These are phyloP conservation scores for Drosophila ananassae DNA, from an alignment of 1,140 invertebrate species.

Conservation along the genomic window DNA sequence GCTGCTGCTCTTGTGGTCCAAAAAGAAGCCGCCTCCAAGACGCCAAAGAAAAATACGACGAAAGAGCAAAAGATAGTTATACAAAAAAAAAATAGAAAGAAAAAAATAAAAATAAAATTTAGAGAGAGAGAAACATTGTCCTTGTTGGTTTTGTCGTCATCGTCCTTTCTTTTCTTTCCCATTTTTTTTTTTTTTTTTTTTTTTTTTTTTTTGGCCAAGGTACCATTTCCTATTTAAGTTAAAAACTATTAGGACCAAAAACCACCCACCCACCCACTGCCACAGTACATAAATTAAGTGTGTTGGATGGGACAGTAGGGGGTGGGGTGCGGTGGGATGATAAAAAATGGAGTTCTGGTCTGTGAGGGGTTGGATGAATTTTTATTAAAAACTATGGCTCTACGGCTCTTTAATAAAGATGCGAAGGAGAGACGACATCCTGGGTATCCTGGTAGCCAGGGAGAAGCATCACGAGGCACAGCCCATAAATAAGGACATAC, in stretches of 20 bases:
- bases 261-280: constrained; percentile 45
- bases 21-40: constrained; percentile 56
- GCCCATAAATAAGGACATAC: constrained; percentile 73
- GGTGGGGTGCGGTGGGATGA: neutral
- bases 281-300: constrained; percentile 74
- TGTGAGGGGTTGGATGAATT: constrained; percentile 42
- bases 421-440: constrained; percentile 8
- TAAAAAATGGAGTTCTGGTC: constrained; percentile 9
- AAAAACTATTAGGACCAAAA: constrained; percentile 70
- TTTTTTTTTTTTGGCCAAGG: constrained; percentile 53
- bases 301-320: too few species aligned
- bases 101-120: neutral
- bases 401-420: constrained; percentile 71
- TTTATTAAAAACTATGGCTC: constrained; percentile 77
- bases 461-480: constrained; percentile 32
- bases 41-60: constrained; percentile 42
- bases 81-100: constrained; percentile 11
- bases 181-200: neutral
- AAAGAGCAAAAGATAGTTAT: constrained; percentile 1
- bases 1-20: constrained; percentile 35
- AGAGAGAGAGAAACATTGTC: constrained; percentile 42
- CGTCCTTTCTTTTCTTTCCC: constrained; percentile 4
- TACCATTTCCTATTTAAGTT: constrained; percentile 63
- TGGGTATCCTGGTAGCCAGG: neutral
- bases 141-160: constrained; percentile 44